phyloP scores from a whole-genome alignment of 2,113 vertebrate genomes.

The Pseudonaja textilis region DNA sequence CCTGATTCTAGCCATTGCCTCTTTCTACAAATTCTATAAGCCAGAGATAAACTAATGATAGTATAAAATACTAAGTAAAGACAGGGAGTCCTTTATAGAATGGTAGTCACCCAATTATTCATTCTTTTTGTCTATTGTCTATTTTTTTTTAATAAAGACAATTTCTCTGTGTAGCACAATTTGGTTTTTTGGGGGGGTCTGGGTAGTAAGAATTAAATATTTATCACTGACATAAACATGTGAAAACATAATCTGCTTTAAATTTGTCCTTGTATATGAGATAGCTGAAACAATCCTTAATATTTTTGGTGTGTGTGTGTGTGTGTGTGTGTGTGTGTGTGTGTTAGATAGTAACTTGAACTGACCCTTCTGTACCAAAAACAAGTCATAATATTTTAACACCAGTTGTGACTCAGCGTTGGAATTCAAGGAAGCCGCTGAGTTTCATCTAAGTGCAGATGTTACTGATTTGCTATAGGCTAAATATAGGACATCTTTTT shows the following conservation, averaged over 20 bases:
- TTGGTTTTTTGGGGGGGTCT: not conserved
- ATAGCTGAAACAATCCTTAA: not conserved
- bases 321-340: not conserved
- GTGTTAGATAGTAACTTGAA: not conserved
- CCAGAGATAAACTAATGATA: not conserved
- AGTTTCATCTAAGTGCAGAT: not conserved
- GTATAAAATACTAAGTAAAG: not conserved
- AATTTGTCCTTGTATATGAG: not conserved
- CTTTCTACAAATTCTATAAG: not conserved
- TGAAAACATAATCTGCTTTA: not conserved
- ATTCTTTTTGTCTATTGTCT: not conserved
- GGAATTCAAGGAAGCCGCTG: not conserved
- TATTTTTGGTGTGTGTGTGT: not conserved
- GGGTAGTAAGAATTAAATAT: not conserved
- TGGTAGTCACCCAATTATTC: not conserved
- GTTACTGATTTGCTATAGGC: not conserved
- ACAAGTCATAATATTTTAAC: conserved; percentile 9
- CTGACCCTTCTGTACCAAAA: not conserved
- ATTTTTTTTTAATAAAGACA: not conserved
- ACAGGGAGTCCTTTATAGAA: not conserved
- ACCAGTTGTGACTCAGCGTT: not conserved
- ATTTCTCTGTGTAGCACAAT: not conserved
- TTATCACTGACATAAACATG: not conserved
- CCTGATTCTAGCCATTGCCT: not conserved
- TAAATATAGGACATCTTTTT: not conserved